These are phyloP conservation scores for Cynaeus angustus DNA, from an alignment of 2,888 invertebrate species.

Conservation along the genomic window DNA sequence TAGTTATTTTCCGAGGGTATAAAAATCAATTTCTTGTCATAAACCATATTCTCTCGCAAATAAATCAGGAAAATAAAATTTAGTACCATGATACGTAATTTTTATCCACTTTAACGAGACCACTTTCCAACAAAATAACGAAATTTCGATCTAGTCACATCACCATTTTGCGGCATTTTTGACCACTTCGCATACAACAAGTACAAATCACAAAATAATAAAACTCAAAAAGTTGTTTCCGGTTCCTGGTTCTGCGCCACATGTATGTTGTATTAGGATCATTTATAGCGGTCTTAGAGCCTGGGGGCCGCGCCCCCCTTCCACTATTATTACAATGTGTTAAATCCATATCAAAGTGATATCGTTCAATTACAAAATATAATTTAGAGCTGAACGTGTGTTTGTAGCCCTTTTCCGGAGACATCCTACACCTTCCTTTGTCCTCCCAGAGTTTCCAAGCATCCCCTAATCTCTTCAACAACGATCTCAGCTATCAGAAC, in stretches of 20 bases:
- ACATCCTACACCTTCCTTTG: constrained; percentile 56
- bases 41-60: no score
- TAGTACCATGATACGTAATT: no score
- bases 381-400: constrained; percentile 56
- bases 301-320: constrained; percentile 45
- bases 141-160: no score
- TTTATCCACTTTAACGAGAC: no score
- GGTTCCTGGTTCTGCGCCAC: constrained; percentile 47
- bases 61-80: no score
- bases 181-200: neutral
- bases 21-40: no score
- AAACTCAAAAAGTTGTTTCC: constrained; percentile 20
- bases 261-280: constrained; percentile 69
- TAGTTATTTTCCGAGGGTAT: no score
- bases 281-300: constrained; percentile 55
- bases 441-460: constrained; percentile 59
- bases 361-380: constrained; percentile 66
- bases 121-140: no score
- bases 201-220: constrained; percentile 3
- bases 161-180: neutral
- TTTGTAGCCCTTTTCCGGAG: constrained; percentile 48
- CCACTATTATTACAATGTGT: constrained; percentile 61
- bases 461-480: constrained; percentile 60
- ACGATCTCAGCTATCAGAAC: constrained; percentile 60
- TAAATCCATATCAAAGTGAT: constrained; percentile 69